phyloP scores from a whole-genome alignment of 2,113 vertebrate species.

The Nanorana parkeri region DNA sequence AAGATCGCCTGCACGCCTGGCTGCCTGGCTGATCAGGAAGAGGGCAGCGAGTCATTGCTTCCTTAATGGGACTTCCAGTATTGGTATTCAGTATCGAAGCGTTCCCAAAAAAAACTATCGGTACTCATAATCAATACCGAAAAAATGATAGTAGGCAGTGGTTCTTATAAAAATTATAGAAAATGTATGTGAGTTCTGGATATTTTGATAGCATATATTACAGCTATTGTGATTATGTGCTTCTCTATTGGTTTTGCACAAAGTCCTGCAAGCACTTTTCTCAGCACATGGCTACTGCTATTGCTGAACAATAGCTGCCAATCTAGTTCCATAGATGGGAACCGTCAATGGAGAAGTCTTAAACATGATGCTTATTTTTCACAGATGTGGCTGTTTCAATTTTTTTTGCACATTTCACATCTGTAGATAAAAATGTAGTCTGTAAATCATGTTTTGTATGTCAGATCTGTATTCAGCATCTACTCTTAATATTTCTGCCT shows the following conservation, averaged over 20 bases:
- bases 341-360: slow-evolving; percentile 19
- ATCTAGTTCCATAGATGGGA: slow-evolving; percentile 17
- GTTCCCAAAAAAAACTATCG: too few relatives aligned
- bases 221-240: background rate
- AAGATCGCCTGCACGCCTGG: too few relatives aligned
- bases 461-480: slow-evolving; percentile 39
- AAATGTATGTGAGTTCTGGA: background rate
- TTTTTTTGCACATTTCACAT: slow-evolving; percentile 41
- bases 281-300: slow-evolving; percentile 5
- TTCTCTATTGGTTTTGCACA: background rate
- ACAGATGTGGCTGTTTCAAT: slow-evolving; percentile 54
- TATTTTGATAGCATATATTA: background rate
- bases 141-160: too few relatives aligned
- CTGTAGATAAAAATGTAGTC: slow-evolving; percentile 40
- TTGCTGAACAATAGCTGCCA: slow-evolving; percentile 8
- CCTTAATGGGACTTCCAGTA: too few relatives aligned
- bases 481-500: slow-evolving; percentile 35
- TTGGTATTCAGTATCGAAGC: too few relatives aligned
- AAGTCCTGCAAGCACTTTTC: background rate
- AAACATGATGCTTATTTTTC: slow-evolving; percentile 49
- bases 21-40: too few relatives aligned
- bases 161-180: background rate
- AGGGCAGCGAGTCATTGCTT: too few relatives aligned
- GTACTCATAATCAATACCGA: too few relatives aligned
- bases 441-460: slow-evolving; percentile 51